Evolutionary conservation across 2,113 vertebrate species (phyloP).

Genomic region (Junco hyemalis): DNA sequence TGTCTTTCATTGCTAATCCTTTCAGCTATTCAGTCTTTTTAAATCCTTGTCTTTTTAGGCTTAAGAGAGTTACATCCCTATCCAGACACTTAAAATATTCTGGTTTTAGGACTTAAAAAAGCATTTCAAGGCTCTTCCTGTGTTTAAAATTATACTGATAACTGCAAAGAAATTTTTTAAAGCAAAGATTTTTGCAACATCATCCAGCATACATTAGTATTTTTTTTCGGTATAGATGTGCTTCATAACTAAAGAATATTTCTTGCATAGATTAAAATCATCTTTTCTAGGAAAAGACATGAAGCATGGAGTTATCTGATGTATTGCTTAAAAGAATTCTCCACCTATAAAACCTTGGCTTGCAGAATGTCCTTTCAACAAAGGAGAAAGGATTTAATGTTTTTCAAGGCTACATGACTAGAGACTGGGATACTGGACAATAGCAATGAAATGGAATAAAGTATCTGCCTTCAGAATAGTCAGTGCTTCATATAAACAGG

Average conservation of each 20-base stretch:
- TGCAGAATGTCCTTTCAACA: neutral
- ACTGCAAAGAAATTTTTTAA: neutral
- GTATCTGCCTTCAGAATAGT: neutral
- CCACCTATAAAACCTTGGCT: neutral
- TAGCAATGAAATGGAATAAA: neutral
- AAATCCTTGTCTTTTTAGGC: neutral
- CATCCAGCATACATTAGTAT: neutral
- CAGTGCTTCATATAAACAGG: neutral
- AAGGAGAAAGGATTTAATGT: neutral
- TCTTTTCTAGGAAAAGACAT: neutral
- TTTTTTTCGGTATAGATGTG: neutral
- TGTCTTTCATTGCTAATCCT: slow-evolving; percentile 34
- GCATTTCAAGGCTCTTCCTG: neutral
- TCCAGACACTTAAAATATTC: neutral
- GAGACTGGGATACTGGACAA: neutral
- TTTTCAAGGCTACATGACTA: neutral
- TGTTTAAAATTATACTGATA: neutral
- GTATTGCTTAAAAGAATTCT: neutral
- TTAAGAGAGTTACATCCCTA: slow-evolving; percentile 1
- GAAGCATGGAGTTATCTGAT: neutral
- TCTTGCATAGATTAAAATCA: neutral
- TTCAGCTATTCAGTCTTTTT: slow-evolving; percentile 14
- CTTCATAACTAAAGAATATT: neutral
- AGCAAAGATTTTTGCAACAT: neutral
- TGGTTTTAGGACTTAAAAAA: neutral